Evolutionary conservation across 2,113 vertebrate species (phyloP).

Genomic region (Percopsis transmontana): DNA sequence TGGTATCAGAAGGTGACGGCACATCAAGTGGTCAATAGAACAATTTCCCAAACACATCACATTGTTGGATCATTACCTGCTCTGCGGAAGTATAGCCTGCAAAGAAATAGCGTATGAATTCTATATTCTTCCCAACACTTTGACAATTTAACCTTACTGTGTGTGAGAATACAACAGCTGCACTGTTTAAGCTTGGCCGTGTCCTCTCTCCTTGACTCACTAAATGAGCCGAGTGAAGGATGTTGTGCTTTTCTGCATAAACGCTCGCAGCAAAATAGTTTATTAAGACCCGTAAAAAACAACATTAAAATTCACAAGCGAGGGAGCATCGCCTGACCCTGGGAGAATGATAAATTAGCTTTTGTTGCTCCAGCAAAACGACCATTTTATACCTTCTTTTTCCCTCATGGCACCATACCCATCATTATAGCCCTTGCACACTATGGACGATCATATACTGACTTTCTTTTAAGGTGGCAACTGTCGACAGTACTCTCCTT

Average conservation of each 20-base stretch:
- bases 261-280: constrained; percentile 80
- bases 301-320: constrained; percentile 81
- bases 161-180: constrained; percentile 53
- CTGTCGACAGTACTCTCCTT: not conserved
- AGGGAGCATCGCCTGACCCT: constrained; percentile 73
- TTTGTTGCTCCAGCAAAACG: constrained; percentile 76
- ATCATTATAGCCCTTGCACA: constrained; percentile 5
- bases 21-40: not conserved
- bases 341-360: constrained; percentile 81
- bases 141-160: constrained; percentile 48
- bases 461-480: constrained; percentile 13
- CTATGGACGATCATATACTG: too few relatives aligned
- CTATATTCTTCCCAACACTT: constrained; percentile 17
- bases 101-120: constrained; percentile 3
- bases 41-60: not conserved
- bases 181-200: constrained; percentile 57
- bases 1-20: not conserved
- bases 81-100: not conserved
- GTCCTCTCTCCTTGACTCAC: constrained; percentile 69
- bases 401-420: constrained; percentile 25
- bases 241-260: constrained; percentile 77
- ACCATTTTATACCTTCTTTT: constrained; percentile 68
- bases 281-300: constrained; percentile 83
- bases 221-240: constrained; percentile 76
- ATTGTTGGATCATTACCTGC: not conserved